These are phyloP conservation scores for Platanista minor DNA, from an alignment of 2,113 vertebrate genomes.

Conservation along the genomic window DNA sequence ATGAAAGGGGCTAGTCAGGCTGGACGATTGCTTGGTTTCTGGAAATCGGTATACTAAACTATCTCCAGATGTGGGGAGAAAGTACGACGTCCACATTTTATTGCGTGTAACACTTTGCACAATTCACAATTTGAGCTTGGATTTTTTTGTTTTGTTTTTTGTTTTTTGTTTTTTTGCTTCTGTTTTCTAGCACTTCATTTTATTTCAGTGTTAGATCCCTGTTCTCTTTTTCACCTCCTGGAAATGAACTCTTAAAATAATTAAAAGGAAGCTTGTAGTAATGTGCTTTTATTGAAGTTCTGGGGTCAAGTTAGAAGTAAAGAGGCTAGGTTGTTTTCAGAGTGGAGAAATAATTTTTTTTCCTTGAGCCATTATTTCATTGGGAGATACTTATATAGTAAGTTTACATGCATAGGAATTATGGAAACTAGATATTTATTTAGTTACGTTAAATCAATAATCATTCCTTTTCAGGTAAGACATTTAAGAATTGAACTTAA, in stretches of 20 bases:
- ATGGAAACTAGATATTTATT: neutral
- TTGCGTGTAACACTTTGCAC: conserved; percentile 59
- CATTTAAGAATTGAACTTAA: neutral
- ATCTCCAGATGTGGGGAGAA: conserved; percentile 82
- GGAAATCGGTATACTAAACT: conserved; percentile 81
- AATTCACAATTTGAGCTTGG: conserved; percentile 63
- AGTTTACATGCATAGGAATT: neutral
- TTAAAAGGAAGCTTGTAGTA: conserved; percentile 59
- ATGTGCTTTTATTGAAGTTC: conserved; percentile 50
- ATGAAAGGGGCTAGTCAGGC: conserved; percentile 81
- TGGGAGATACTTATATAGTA: conserved; percentile 6
- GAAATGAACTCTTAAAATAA: conserved; percentile 60
- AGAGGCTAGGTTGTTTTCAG: conserved; percentile 35
- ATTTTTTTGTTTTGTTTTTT: conserved; percentile 41
- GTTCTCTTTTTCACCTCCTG: conserved; percentile 34
- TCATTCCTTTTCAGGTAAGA: neutral
- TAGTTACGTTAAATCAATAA: neutral
- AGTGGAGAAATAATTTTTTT: conserved; percentile 38
- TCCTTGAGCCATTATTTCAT: conserved; percentile 33
- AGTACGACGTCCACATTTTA: conserved; percentile 71
- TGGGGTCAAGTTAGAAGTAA: conserved; percentile 31
- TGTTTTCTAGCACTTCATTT: conserved; percentile 64
- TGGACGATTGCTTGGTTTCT: conserved; percentile 80
- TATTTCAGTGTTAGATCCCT: conserved; percentile 51
- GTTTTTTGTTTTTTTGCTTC: conserved; percentile 66